Base-by-base conservation (phyloP, 2,113 vertebrate genomes). In the Raja brachyura region DNA sequence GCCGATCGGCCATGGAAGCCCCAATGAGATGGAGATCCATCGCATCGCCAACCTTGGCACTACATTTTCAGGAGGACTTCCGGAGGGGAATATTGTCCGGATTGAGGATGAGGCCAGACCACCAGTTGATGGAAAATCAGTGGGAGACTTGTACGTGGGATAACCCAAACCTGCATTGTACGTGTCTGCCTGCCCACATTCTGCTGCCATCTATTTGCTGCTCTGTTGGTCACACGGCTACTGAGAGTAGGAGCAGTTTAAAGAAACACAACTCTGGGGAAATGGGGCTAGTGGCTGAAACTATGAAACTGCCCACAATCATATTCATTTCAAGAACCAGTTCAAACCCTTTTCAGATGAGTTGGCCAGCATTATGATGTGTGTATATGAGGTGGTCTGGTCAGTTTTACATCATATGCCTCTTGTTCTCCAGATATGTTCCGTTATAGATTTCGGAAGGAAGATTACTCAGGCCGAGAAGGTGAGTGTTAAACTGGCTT, bases 401-500 rank as follows among this genome's bases (percentile, higher is more conserved):
- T 68, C 66, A 68, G 39, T 48, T 1, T 16, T 13, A 11, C 16
- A 18, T 88, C 39, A 59, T 63, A 22, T 25, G 5, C 56, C 31
- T 39, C 18, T 93, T 94, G 0, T 95, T 96, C 93, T 95, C 86
- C 95, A 99, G 99, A 98, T 99, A 93, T 99, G 98, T 95, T 99
- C 98, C 94, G 98, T 98, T 85, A 98, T 99, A 93, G 98, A 96
- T 94, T 94, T 99, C 95, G 98, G 97, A 28, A 99, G 98, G 96
- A 98, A 99, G 95, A 98, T 99, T 88, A 96, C 96, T 93, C 97
- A 97, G 93, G 98, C 98, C 63, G 97, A 97, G 94, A 98, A 98
- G 98, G 98, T 98, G 97, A 96, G 5, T 93, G 61, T 81, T 94
- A 93, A 93, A 94, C 94, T 6, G 4, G 28, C 61, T 88, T 88